Evolutionary conservation across 2,797 vertebrate genomes (phyloP).

Genomic region (Oophaga sylvatica): DNA sequence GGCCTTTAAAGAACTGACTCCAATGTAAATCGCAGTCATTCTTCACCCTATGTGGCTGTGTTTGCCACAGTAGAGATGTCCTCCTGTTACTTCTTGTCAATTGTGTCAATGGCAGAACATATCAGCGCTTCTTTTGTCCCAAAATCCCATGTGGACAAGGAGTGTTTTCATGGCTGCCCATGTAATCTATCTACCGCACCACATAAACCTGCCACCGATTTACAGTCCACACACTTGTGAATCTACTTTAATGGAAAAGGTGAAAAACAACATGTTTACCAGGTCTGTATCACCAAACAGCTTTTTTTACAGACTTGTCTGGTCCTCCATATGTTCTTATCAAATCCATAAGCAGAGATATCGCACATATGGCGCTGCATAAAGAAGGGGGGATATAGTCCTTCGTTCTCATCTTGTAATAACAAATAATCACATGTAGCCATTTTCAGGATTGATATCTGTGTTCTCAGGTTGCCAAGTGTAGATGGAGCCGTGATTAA

Average conservation of each 20-base stretch:
- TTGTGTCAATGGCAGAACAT: background rate
- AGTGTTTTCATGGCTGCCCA: background rate
- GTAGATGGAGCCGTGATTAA: slow-evolving; percentile 8
- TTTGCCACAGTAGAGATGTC: background rate
- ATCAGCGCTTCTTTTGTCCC: background rate
- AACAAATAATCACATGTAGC: background rate
- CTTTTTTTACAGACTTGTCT: background rate
- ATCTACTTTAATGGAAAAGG: background rate
- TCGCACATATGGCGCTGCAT: background rate
- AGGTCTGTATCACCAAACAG: background rate
- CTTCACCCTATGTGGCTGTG: background rate
- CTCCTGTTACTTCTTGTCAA: background rate
- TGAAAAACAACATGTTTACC: slow-evolving; percentile 3
- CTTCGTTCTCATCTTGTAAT: background rate
- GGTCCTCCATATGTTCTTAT: slow-evolving; percentile 3
- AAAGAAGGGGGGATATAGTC: background rate
- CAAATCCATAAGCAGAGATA: slow-evolving; percentile 14
- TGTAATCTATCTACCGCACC: background rate
- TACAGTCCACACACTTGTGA: background rate
- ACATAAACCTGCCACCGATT: slow-evolving; percentile 18
- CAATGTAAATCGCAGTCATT: background rate
- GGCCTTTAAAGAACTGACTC: background rate
- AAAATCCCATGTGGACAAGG: background rate
- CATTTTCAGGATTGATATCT: background rate
- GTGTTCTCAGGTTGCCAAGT: background rate